These are phyloP conservation scores for Varroa destructor DNA, from an alignment of 1,140 invertebrate species.

Conservation along the genomic window DNA sequence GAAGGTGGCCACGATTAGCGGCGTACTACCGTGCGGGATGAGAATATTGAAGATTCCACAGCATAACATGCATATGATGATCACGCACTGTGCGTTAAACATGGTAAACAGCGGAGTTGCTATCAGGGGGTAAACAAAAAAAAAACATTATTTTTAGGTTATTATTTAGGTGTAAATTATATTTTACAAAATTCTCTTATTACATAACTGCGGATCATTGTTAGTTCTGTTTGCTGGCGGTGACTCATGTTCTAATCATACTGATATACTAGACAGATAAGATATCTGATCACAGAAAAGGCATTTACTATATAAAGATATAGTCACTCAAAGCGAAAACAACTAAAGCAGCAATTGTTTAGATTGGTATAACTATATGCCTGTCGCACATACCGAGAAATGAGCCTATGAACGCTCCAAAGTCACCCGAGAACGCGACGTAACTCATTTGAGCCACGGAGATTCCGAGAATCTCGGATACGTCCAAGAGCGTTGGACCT, in stretches of 20 bases:
- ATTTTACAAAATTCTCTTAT: too few relatives aligned
- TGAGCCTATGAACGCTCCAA: slow-evolving; percentile 12
- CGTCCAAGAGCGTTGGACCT: slow-evolving; percentile 18
- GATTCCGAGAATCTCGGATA: slow-evolving; percentile 19
- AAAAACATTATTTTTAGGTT: too few relatives aligned
- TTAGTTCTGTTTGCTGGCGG: too few relatives aligned
- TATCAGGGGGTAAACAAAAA: neutral
- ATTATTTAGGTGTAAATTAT: too few relatives aligned
- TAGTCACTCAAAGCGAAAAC: too few relatives aligned
- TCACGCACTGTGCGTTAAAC: slow-evolving; percentile 16
- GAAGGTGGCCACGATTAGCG: slow-evolving; percentile 3
- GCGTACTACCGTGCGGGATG: slow-evolving; percentile 12
- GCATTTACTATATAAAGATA: too few relatives aligned
- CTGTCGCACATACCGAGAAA: neutral
- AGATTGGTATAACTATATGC: too few relatives aligned
- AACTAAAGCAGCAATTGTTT: too few relatives aligned
- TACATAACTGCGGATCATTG: too few relatives aligned
- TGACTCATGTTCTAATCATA: too few relatives aligned
- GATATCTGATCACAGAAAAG: too few relatives aligned
- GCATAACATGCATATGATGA: slow-evolving; percentile 23
- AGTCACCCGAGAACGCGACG: slow-evolving; percentile 14
- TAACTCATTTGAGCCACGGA: slow-evolving; percentile 25
- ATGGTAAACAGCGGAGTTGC: slow-evolving; percentile 20
- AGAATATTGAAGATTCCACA: slow-evolving; percentile 24
- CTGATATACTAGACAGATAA: too few relatives aligned